Evolutionary conservation across 2,113 vertebrate species (phyloP).

Genomic region (Menidia beryllina): DNA sequence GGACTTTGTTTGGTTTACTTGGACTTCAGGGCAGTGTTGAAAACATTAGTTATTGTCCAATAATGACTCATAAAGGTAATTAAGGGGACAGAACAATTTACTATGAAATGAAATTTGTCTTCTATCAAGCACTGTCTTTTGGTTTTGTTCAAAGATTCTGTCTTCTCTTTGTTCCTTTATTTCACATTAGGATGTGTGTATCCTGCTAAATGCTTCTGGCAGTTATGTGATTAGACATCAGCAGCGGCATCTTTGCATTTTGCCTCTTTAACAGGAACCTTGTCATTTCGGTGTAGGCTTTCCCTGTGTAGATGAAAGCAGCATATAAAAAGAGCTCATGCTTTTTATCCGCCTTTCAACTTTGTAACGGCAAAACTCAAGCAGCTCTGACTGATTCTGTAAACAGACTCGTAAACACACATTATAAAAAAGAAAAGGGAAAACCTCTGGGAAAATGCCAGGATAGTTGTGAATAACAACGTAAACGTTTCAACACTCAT

Average conservation of each 20-base stretch:
- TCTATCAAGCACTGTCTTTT: slow-evolving; percentile 3
- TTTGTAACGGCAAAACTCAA: slow-evolving; percentile 9
- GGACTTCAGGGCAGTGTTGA: too few species aligned
- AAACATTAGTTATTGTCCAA: too few species aligned
- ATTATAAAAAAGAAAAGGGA: neutral
- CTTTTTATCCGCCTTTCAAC: slow-evolving; percentile 14
- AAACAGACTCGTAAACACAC: neutral
- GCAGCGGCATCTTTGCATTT: neutral
- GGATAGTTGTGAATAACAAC: slow-evolving; percentile 15
- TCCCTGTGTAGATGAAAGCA: neutral
- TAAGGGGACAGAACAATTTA: slow-evolving; percentile 6
- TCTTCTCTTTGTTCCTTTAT: neutral
- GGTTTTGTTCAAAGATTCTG: slow-evolving; percentile 13
- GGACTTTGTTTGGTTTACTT: too few species aligned
- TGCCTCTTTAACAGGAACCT: neutral
- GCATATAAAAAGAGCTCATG: neutral
- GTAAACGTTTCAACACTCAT: slow-evolving; percentile 21
- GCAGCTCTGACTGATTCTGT: neutral
- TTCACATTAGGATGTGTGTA: slow-evolving; percentile 18
- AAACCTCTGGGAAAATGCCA: neutral
- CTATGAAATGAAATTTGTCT: too few species aligned
- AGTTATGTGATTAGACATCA: neutral
- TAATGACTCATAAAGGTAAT: slow-evolving; percentile 8
- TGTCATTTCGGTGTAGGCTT: neutral
- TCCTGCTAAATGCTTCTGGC: neutral